These are phyloP conservation scores for Sipha flava DNA, from an alignment of 1,140 invertebrate genomes.

Conservation along the genomic window DNA sequence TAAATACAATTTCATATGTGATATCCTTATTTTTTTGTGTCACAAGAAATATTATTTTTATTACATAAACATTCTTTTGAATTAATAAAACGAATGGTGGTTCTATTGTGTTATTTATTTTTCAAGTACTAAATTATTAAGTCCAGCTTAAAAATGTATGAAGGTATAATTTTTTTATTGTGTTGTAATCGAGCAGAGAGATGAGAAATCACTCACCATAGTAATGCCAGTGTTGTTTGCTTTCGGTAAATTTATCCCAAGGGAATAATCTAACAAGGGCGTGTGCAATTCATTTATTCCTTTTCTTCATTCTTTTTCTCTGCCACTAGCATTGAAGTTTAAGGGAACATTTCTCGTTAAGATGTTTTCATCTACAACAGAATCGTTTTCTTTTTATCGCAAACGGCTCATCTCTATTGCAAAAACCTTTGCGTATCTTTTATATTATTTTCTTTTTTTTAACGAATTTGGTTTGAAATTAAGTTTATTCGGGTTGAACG, in stretches of 20 bases:
- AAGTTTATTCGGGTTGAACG: slow-evolving; percentile 16
- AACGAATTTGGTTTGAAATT: slow-evolving; percentile 13
- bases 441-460: neutral
- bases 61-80: neutral
- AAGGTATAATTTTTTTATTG: neutral
- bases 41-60: neutral
- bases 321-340: slow-evolving; percentile 3
- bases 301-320: neutral
- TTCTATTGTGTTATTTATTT: neutral
- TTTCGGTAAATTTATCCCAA: slow-evolving; percentile 14
- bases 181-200: neutral
- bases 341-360: neutral
- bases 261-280: slow-evolving; percentile 8
- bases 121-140: neutral
- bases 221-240: neutral
- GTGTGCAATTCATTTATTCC: slow-evolving; percentile 17
- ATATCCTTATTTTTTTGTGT: neutral
- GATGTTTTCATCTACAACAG: slow-evolving; percentile 10
- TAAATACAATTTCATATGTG: too few relatives aligned
- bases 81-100: neutral
- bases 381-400: slow-evolving; percentile 26
- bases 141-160: neutral
- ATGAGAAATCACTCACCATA: slow-evolving; percentile 21
- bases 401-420: neutral
- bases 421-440: neutral